A percentile compares a stretch with the other conserved stretches of the same genome.
These are phyloP conservation scores for Siniperca knerii DNA, from an alignment of 2,113 vertebrate genomes.

Conservation along the genomic window DNA sequence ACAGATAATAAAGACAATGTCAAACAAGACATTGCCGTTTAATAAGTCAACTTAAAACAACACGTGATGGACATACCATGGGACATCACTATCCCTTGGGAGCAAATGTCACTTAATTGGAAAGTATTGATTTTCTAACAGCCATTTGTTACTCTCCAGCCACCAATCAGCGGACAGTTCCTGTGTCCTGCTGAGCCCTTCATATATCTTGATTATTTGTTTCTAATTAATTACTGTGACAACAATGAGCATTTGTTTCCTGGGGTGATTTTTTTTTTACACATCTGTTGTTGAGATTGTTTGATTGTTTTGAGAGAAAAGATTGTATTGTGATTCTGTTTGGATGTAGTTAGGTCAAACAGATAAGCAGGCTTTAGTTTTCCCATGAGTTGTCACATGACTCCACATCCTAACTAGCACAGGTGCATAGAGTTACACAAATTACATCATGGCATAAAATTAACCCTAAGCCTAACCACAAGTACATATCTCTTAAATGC, in stretches of 20 bases:
- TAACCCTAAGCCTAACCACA: not conserved
- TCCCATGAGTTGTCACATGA: not conserved
- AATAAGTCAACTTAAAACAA: slow-evolving; percentile 26
- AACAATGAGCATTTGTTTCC: slow-evolving; percentile 31
- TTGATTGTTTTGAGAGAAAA: not conserved
- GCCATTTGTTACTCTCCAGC: slow-evolving; percentile 48
- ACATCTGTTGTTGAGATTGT: too few species aligned
- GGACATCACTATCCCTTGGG: slow-evolving; percentile 34
- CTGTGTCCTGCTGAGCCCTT: slow-evolving; percentile 42
- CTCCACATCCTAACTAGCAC: not conserved
- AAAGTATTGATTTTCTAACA: slow-evolving; percentile 71
- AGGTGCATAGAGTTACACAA: not conserved
- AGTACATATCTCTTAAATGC: not conserved
- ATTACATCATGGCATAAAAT: not conserved
- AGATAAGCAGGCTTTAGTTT: not conserved
- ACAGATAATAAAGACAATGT: not conserved
- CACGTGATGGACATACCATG: slow-evolving; percentile 37
- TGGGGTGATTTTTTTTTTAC: not conserved
- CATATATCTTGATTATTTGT: slow-evolving; percentile 73
- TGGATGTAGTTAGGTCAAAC: not conserved
- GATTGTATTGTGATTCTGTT: not conserved
- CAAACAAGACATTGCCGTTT: not conserved
- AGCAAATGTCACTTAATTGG: slow-evolving; percentile 70
- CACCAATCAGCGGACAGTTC: slow-evolving; percentile 58
- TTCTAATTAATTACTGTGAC: slow-evolving; percentile 62